Evolutionary conservation across 2,888 invertebrate genomes (phyloP).

Genomic region (Hypomecis atomaria): DNA sequence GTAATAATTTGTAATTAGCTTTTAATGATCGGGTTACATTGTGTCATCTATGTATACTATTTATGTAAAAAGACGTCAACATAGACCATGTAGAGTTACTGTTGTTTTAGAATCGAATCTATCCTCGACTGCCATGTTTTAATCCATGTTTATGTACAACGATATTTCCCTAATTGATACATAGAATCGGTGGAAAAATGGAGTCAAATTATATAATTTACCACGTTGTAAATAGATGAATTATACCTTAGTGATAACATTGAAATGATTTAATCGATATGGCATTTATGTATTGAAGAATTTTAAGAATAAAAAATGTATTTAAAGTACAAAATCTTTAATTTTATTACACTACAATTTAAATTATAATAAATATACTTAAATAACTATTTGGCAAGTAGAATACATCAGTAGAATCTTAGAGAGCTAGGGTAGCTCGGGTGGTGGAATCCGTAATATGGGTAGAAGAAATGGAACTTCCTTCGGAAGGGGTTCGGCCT

Average conservation of each 20-base stretch:
- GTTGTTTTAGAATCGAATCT: constrained; percentile 47
- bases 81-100: constrained; percentile 46
- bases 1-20: constrained; percentile 31
- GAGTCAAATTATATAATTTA: constrained; percentile 48
- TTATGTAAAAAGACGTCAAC: constrained; percentile 47
- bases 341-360: constrained; percentile 32
- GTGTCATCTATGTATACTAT: constrained; percentile 48
- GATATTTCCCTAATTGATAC: constrained; percentile 50
- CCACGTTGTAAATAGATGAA: constrained; percentile 57
- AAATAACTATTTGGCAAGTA: constrained; percentile 43
- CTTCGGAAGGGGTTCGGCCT: constrained; percentile 62
- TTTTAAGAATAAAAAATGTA: constrained; percentile 67
- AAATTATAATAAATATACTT: constrained; percentile 36
- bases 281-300: constrained; percentile 62
- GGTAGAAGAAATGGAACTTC: constrained; percentile 56
- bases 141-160: constrained; percentile 60
- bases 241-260: constrained; percentile 53
- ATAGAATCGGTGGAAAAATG: constrained; percentile 25
- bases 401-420: constrained; percentile 62
- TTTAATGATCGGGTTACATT: constrained; percentile 40
- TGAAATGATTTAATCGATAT: constrained; percentile 55
- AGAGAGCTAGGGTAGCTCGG: constrained; percentile 64
- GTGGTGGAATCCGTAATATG: constrained; percentile 63
- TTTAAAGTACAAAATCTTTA: constrained; percentile 47
- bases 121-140: constrained; percentile 60